Base-by-base conservation (phyloP, 2,797 vertebrate genomes). In the Balearica regulorum region DNA sequence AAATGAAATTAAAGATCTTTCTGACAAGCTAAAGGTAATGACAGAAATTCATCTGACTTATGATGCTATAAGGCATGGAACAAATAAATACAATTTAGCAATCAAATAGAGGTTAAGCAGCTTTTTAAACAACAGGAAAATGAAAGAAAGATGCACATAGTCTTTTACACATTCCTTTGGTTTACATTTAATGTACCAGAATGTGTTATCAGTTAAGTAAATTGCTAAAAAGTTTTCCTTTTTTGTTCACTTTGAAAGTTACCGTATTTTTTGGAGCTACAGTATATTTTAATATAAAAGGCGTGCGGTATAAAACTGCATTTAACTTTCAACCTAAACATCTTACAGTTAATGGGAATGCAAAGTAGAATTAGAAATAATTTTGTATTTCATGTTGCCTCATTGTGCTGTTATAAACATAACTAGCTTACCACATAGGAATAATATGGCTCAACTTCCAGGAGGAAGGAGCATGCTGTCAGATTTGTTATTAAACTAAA, bases 1-100 rank as follows among this genome's bases (percentile, higher is more conserved):
- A 96, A 99, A 99, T 93, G 99, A 99, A 97, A 99, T 99, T 96
- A 99, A 99, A 97, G 99, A 99, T 97, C 99, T 99, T 83, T 98
- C 99, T 15, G 99, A 99, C 97, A 99, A 99, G 81, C 98, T 99
- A 90, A 99, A 99, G 99, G 99, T 99, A 98, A 89, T 94, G 21
- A 55, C 31, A 58, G 33, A 78, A n/a, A 6, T 83, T 89, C 24
- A 35, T 87, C 35, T 79, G 73, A 83, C 11, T 62, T 48, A 8
- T 0, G 5, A 29, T 77, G 19, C 18, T 75, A 4, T 84, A 89
- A n/a, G 41, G 33, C 29, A 33, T 60, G 13, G 11, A 71, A 60
- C 10, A 83, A 83, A 39, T 25, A 76, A 39, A 35, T 54, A 48
- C 1, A 33, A 24, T 77, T 54, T 35, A 46, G 16, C 28, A 64